Base-by-base conservation (phyloP, 2,797 vertebrate species). In the Oophaga sylvatica region DNA sequence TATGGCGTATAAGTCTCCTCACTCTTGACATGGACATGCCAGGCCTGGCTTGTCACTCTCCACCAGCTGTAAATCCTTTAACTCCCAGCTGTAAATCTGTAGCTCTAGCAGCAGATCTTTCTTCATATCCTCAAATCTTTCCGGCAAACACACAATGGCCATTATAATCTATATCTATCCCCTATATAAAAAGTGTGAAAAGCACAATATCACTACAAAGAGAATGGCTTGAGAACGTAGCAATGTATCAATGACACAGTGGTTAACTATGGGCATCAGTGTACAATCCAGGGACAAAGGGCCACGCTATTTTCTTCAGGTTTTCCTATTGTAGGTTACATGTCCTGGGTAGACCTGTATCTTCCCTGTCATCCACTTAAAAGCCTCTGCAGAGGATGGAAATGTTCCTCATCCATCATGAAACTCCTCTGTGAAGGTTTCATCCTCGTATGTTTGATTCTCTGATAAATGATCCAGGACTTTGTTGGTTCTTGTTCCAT, bases 331-430 rank as follows among this genome's bases (percentile, higher is more conserved):
- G 45, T 68, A 68, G 26, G 63, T 16, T 67, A 17, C 7, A 81
- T 65, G 80, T 53, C 45, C 79, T 56, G 1, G 45, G 35, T 16
- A 65, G 59, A 81, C 60, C 8, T 45, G 62, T 53, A 26, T 82
- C 63, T 29, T 45, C 31, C 63, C 60, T 41, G 60, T 82, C 59
- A 82, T 29, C 63, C 12, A 31, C 59, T 63, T 68, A 68, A 82
- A 68, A 56, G 41, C 41, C n/a, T 68, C 31, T 17, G 19, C 16
- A 22, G 45, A 62, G 19, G 2, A 81, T 19, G 15, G 63, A 82
- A 53, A 82, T 67, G 80, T 82, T 56, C 67, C 68, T 29, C 63
- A 82, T 82, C 63, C n/a, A 53, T 67, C 80, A 67, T 41, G n/a
- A 67, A 48, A 65, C n/a, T 15, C 53, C n/a, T 56, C 63, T 82